Conservation (phyloP, 2,888 invertebrate genomes). For the Alitta virens region DNA sequence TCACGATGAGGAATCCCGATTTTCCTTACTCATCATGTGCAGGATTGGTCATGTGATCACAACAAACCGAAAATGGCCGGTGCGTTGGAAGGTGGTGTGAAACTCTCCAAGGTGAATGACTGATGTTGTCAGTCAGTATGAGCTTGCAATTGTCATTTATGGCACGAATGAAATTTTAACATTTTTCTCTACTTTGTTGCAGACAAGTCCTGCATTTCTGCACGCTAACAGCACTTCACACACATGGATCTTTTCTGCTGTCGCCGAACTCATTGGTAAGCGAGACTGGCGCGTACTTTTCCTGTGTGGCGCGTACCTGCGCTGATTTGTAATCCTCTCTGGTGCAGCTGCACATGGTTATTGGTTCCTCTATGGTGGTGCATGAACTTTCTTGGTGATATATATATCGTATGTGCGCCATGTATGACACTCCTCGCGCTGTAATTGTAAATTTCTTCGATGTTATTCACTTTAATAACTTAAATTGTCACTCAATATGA, state of each 20-base stretch:
- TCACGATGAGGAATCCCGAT: no score
- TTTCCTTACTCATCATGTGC: no score
- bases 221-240: slow-evolving; percentile 54
- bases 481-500: no score
- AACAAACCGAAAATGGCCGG: neutral
- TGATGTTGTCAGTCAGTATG: neutral
- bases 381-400: no score
- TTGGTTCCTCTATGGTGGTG: no score
- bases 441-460: no score
- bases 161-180: neutral
- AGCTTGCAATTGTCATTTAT: neutral
- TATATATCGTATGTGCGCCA: no score
- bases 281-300: neutral
- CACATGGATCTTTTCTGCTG: slow-evolving; percentile 52
- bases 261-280: slow-evolving; percentile 53
- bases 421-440: no score
- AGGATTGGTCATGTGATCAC: neutral
- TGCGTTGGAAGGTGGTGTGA: neutral
- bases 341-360: no score
- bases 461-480: no score
- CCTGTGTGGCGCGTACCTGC: no score
- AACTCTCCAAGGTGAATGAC: slow-evolving; percentile 1
- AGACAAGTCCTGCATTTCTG: slow-evolving; percentile 42
- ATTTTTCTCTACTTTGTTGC: slow-evolving; percentile 7
- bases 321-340: no score